Evolutionary conservation across 92 coral and sea anemone genomes (phyloP).

Genomic region (Zoanthus sansibaricus): DNA sequence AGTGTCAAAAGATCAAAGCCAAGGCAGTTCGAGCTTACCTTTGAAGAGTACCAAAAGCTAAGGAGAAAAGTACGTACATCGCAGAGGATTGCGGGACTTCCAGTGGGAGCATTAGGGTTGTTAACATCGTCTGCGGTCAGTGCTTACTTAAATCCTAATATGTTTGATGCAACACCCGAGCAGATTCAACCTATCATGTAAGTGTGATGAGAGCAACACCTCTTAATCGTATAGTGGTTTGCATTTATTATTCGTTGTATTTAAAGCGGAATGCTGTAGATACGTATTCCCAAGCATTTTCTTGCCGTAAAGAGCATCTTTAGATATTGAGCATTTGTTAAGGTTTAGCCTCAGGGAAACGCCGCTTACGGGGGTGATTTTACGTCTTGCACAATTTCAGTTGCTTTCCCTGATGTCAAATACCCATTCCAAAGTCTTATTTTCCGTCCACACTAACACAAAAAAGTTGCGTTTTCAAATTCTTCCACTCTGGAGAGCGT

Average conservation of each 20-base stretch:
- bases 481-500: too few species aligned
- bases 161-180: conserved; percentile 99
- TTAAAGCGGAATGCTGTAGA: too few species aligned
- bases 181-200: conserved; percentile 98
- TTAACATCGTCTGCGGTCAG: conserved; percentile 89
- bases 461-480: too few species aligned
- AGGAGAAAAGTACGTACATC: conserved; percentile 85
- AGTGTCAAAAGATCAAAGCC: conserved; percentile 36
- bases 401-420: conserved; percentile 8
- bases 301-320: too few species aligned
- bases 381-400: neutral
- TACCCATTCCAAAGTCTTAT: neutral
- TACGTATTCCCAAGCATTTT: too few species aligned
- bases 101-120: conserved; percentile 87
- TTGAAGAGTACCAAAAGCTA: conserved; percentile 93
- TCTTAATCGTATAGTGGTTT: too few species aligned
- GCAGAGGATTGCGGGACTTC: conserved; percentile 94
- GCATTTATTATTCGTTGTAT: too few species aligned
- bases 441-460: too few species aligned
- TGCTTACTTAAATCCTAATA: conserved; percentile 92
- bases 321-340: too few species aligned
- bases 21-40: conserved; percentile 73
- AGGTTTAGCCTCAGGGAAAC: neutral
- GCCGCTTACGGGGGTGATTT: neutral
- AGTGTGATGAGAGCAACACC: conserved; percentile 33